Base-by-base conservation (phyloP, 2,888 invertebrate genomes). In the Eupithecia tripunctaria region DNA sequence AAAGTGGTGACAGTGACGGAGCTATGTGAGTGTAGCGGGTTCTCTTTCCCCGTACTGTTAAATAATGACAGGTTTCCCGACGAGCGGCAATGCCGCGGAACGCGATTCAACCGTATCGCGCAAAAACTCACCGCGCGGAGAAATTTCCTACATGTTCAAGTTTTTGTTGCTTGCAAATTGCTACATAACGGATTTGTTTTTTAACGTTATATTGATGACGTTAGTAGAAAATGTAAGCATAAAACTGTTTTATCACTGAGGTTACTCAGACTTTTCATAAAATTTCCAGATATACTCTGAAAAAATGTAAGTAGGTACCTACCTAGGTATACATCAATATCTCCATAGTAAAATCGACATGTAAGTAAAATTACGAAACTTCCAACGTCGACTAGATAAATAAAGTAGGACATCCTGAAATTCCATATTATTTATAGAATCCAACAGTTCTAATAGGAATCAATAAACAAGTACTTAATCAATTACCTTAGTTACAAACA, bases 101-200 rank as follows among this genome's bases (percentile, higher is more conserved):
- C 88, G 87, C 86, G 87, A 88, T 86, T 85, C 86, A 86, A 88
- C 85, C 88, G 85, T 89, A 88, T 84, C 80, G 82, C 79, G 86
- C 86, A 89, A 90, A 90, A 91, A 90, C 83, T 82, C 78, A 78
- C 82, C 82, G 82, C 83, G 86, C 84, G 82, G 90, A 90, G 91
- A 91, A 91, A 91, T 91, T 91, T 87, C 85, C 89, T 84, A 82
- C 81, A 85, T 83, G 82, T 84, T 81, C 83, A 80, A 83, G 85
- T 89, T 89, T 89, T 90, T 89, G 85, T 84, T 85, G 86, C 85
- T 87, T 88, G 87, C 85, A 86, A 86, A 88, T 88, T 85, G 86
- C 84, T 85, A 85, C 84, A 84, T 91, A 91, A 90, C 89, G 89
- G 89, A 82, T 80, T 81, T 77, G 84, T 87, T 88, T 86, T 85